Evolutionary conservation across 2,113 vertebrate species (phyloP).

Genomic region (Plecturocebus donacophilus): DNA sequence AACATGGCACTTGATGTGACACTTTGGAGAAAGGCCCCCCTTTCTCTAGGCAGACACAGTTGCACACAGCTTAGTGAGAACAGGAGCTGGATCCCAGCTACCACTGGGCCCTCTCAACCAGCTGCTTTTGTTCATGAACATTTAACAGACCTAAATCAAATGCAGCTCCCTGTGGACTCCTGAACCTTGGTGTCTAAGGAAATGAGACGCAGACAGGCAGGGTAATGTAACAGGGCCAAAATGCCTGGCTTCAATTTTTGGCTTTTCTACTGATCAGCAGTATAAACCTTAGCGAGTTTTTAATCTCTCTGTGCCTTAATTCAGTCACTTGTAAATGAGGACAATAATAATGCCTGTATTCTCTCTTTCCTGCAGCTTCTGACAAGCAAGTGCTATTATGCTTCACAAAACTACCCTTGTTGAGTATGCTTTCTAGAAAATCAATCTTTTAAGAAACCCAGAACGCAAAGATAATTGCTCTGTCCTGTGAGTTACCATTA

Average conservation of each 20-base stretch:
- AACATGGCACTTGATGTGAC: rapidly evolving
- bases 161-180: background rate
- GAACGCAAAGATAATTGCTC: background rate
- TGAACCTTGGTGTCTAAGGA: background rate
- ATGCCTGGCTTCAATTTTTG: background rate
- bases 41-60: background rate
- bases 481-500: background rate
- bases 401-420: background rate
- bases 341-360: background rate
- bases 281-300: background rate
- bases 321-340: background rate
- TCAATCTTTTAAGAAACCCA: background rate
- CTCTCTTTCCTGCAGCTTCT: background rate
- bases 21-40: background rate
- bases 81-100: background rate
- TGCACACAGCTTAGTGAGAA: background rate
- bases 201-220: background rate
- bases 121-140: background rate
- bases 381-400: background rate
- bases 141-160: background rate
- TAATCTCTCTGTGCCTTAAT: background rate
- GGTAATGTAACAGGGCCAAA: background rate
- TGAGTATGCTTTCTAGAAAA: background rate
- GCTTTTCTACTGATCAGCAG: background rate
- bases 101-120: background rate